Evolutionary conservation across 2,113 vertebrate species (phyloP), one percentile per base, ranked within the genome.

Genomic region (Hippocampus guttulatus): DNA sequence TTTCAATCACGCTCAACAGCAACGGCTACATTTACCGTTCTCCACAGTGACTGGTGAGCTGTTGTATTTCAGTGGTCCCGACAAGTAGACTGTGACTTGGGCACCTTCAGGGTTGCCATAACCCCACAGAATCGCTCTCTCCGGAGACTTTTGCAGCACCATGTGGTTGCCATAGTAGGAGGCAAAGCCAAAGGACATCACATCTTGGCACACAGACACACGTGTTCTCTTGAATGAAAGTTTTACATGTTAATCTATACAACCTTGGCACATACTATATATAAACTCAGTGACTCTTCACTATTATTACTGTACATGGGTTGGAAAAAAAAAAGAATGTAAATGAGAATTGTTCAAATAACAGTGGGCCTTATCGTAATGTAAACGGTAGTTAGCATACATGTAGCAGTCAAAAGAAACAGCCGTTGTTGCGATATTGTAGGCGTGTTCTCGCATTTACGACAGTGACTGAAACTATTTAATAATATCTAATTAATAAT

Each of bases 111-210:
- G 30, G 0, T 16, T 61, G 27, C 92, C 95, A 0, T 87, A 93
- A 47, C 96, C 96, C 97, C 94, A 97, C 52, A 98, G 21, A 71
- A 94, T 85, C 0, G 96, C 94, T 33, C 85, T 90, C 5, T 90
- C 86, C 0, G 96, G 95, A 62, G 91, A 88, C 89, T 88, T 93
- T 91, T 98, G 95, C 62, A 98, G 80, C 67, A 96, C 96, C 95
- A 97, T 95, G 88, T 94, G 91, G 73, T 94, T 69, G 0, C 87
- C 86, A 57, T 95, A 95, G 86, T 94, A 96, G 11, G 95, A 95
- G 0, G 95, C 95, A 69, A 97, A 96, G 30, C 82, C 7, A 18
- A 98, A 84, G 7, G 0, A 23, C 4, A 6, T 6, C 33, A 18
- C 63, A 75, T 79, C 94, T 95, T 40, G 11, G 67, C 12, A 79